Conservation (phyloP, 2,113 vertebrate genomes). For the Edolisoma coerulescens region DNA sequence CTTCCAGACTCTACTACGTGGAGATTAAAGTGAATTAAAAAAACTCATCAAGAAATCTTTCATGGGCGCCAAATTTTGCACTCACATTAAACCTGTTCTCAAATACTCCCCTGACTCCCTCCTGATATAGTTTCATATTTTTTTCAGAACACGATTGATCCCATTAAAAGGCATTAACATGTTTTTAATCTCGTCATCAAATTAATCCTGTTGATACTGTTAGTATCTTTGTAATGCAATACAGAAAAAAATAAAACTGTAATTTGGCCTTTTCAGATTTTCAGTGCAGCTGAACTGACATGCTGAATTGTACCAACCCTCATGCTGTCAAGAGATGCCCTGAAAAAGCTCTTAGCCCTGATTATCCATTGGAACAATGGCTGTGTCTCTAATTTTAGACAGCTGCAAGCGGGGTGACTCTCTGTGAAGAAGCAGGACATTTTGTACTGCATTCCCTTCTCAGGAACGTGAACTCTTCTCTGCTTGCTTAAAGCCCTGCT, state of each 20-base stretch:
- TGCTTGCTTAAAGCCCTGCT: neutral
- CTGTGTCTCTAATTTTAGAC: neutral
- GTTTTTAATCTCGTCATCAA: neutral
- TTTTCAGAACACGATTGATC: neutral
- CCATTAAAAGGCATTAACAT: neutral
- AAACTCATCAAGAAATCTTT: neutral
- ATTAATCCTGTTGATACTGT: neutral
- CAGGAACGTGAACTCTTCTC: neutral
- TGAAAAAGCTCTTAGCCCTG: neutral
- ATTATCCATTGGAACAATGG: constrained; percentile 22
- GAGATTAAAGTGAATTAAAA: neutral
- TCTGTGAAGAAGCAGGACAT: constrained; percentile 5
- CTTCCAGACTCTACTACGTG: neutral
- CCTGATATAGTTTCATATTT: neutral
- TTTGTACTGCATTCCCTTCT: neutral
- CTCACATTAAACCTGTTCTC: neutral
- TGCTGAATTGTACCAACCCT: neutral
- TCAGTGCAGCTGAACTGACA: neutral
- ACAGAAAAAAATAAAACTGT: neutral
- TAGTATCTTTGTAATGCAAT: neutral
- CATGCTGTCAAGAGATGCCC: neutral
- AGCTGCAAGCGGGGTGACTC: neutral
- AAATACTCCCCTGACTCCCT: neutral
- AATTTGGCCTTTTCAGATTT: constrained; percentile 11
- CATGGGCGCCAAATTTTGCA: neutral